A percentile compares a stretch with the other conserved stretches of the same genome.
phyloP scores from a whole-genome alignment of 2,888 invertebrate genomes.

The Agrotis puta region DNA sequence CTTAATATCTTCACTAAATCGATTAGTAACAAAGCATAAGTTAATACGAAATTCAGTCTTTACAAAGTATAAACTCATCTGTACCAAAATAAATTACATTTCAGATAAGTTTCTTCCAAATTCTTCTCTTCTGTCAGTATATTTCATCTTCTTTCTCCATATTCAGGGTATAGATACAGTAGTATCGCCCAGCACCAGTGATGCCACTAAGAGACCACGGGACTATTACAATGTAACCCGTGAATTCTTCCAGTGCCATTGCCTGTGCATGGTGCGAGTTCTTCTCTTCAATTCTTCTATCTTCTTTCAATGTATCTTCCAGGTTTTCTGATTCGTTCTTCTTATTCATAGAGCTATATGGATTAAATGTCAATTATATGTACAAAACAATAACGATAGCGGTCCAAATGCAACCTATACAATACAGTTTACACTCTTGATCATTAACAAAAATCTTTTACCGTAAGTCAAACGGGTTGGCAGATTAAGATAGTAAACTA shows the following conservation, averaged over 20 bases:
- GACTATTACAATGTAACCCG: conserved; percentile 92
- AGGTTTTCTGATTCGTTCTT: conserved; percentile 39
- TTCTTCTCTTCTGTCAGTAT: not conserved
- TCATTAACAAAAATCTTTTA: conserved; percentile 4
- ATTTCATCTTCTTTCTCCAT: conserved; percentile 30
- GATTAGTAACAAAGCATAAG: not conserved
- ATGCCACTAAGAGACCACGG: conserved; percentile 94
- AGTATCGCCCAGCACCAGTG: conserved; percentile 90
- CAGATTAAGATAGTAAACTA: conserved; percentile 37
- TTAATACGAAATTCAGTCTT: not conserved
- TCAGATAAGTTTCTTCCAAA: not conserved
- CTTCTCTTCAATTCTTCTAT: conserved; percentile 64
- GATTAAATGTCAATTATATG: not conserved
- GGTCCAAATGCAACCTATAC: not conserved
- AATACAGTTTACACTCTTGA: not conserved
- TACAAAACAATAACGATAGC: not conserved
- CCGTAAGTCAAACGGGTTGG: not conserved
- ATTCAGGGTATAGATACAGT: conserved; percentile 44
- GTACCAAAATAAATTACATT: not conserved
- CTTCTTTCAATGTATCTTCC: conserved; percentile 32
- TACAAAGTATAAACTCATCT: not conserved
- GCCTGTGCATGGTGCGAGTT: conserved; percentile 91
- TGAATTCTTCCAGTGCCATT: conserved; percentile 97
- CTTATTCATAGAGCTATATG: not conserved
- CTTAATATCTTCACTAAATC: no score